Base-by-base conservation (phyloP, 2,113 vertebrate species). In the Elanus axillaris region DNA sequence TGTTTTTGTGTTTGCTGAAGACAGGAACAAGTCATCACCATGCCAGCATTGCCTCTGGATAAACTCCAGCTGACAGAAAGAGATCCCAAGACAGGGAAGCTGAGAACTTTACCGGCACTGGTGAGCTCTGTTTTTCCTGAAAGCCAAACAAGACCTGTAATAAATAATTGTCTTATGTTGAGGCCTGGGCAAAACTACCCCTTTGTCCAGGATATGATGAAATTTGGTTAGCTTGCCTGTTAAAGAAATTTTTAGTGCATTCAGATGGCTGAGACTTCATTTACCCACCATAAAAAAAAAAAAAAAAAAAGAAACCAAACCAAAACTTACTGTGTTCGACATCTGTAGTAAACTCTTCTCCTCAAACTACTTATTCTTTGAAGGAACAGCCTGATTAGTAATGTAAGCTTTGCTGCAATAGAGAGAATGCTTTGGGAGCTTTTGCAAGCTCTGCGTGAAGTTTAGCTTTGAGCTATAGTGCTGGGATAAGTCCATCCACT, bases 11-110 rank as follows among this genome's bases (percentile, higher is more conserved):
- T 92, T 71, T 96, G 72, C 62, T 74, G 76, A 77, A 80, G 82
- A 47, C 75, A 92, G 92, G 75, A 74, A 13, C 11, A n/a, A 85
- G 79, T 11, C 74, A 62, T 73, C 98, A 97, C 79, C 50, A 98
- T 98, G 98, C 97, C 98, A 67, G 96, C 92, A 0, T 48, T 99
- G 93, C 99, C 99, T 2, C 97, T 99, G 98, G 99, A 99, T 73
- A 98, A 99, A 88, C 98, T 98, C 88, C 99, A 99, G 96, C 98
- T 99, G 93, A 99, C 98, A 1, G 98, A 98, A 93, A 95, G 92
- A 45, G 98, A 98, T 93, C 97, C 97, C 77, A 95, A 96, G 50
- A 97, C 98, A 11, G 99, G 99, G n/a, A 98, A 98, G 94, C 98
- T 98, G 62, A 98, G 97, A 90, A 98, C 98, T 42, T 96, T 99